Evolutionary conservation across 2,113 vertebrate species (phyloP).

Genomic region (Hippocampus zosterae): DNA sequence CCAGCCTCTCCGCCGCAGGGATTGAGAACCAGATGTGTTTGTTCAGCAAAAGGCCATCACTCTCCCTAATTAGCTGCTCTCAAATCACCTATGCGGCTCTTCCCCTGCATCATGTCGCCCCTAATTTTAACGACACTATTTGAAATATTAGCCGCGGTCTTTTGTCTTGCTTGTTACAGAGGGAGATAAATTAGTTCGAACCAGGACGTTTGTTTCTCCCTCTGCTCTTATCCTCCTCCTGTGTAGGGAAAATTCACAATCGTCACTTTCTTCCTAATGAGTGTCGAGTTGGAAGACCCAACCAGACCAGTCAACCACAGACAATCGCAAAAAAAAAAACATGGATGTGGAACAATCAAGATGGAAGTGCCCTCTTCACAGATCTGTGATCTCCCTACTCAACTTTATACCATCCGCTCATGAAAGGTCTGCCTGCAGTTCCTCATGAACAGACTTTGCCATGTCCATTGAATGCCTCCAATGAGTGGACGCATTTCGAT

Average conservation of each 20-base stretch:
- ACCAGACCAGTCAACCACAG: background rate
- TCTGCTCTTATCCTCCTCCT: background rate
- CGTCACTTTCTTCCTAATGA: background rate
- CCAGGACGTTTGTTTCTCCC: conserved; percentile 53
- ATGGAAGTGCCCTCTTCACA: too few species aligned
- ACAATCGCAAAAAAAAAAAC: background rate
- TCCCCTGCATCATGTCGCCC: conserved; percentile 75
- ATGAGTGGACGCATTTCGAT: too few species aligned
- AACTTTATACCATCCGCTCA: too few species aligned
- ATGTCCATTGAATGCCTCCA: too few species aligned
- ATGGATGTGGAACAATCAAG: too few species aligned
- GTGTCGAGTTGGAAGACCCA: background rate
- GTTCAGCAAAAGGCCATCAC: conserved; percentile 86
- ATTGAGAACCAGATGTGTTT: conserved; percentile 76
- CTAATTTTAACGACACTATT: conserved; percentile 92
- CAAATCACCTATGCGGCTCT: conserved; percentile 84
- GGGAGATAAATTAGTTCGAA: conserved; percentile 78
- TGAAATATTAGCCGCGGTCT: conserved; percentile 83
- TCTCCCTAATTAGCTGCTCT: conserved; percentile 92
- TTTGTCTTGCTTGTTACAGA: conserved; percentile 83
- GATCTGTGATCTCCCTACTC: too few species aligned
- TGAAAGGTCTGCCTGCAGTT: too few species aligned
- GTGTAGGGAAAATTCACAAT: background rate
- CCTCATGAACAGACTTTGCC: too few species aligned
- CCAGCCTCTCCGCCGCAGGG: conserved; percentile 44